These are phyloP conservation scores for Genyomyrus donnyi DNA, from an alignment of 2,113 vertebrate genomes.

Conservation along the genomic window DNA sequence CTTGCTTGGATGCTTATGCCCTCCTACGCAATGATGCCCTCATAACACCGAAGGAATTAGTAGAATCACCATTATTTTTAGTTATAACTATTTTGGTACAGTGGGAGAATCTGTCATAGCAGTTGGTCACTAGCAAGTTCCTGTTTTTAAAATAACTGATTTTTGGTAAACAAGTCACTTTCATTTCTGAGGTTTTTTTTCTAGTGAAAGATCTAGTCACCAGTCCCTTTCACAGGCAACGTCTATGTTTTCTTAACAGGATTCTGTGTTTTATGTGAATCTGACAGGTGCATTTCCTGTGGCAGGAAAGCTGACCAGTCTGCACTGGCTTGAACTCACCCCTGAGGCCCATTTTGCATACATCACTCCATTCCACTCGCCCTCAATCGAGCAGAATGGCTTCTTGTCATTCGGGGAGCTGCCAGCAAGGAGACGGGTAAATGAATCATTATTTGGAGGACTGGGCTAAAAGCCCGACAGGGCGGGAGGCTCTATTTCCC, in stretches of 20 bases:
- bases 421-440: constrained; percentile 32
- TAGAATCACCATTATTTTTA: not conserved
- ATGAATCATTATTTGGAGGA: not conserved
- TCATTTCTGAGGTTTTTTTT: not conserved
- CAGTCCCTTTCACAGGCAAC: not conserved
- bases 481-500: not conserved
- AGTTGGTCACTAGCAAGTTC: not conserved
- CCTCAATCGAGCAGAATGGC: constrained; percentile 89
- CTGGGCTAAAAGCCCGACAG: not conserved
- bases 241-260: not conserved
- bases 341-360: constrained; percentile 84
- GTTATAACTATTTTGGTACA: not conserved
- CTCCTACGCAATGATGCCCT: not conserved
- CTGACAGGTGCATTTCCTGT: not conserved
- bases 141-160: not conserved
- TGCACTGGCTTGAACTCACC: constrained; percentile 59
- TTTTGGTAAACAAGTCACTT: not conserved
- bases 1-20: not conserved
- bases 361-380: constrained; percentile 98
- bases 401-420: constrained; percentile 96
- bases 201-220: not conserved
- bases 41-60: not conserved
- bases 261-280: not conserved
- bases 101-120: not conserved
- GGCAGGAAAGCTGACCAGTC: not conserved